These are phyloP conservation scores for Hirudinaria manillensis DNA, from an alignment of 2,888 invertebrate genomes.

Conservation along the genomic window DNA sequence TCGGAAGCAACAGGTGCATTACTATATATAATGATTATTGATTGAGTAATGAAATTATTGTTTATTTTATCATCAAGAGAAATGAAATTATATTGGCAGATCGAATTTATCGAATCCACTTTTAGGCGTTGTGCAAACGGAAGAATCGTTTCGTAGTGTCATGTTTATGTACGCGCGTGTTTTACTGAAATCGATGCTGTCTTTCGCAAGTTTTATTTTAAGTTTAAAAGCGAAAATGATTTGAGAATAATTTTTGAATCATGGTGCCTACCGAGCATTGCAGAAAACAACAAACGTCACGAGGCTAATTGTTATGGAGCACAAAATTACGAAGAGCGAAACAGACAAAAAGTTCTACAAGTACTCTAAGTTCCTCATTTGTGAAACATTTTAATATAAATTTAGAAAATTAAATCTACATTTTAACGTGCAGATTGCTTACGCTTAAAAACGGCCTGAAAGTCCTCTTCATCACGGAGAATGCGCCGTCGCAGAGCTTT, in stretches of 20 bases:
- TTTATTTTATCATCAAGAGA: too few relatives aligned
- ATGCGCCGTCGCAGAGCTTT: not conserved
- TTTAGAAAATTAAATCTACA: too few relatives aligned
- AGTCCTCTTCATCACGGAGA: conserved; percentile 46
- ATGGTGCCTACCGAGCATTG: too few relatives aligned
- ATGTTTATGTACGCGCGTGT: not conserved
- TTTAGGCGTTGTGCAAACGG: conserved; percentile 16
- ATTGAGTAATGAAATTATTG: too few relatives aligned
- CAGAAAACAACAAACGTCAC: too few relatives aligned
- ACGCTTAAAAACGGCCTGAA: conserved; percentile 45
- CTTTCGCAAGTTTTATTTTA: too few relatives aligned
- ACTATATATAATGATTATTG: too few relatives aligned
- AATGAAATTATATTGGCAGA: not conserved
- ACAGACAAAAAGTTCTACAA: not conserved
- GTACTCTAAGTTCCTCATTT: not conserved
- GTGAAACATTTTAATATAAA: too few relatives aligned
- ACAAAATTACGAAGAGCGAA: not conserved
- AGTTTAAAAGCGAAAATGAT: too few relatives aligned
- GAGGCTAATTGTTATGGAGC: not conserved
- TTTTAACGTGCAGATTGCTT: conserved; percentile 41
- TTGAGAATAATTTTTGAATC: too few relatives aligned
- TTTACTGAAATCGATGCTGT: too few relatives aligned
- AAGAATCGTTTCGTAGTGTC: conserved; percentile 1
- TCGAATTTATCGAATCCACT: conserved; percentile 3
- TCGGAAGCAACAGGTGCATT: too few relatives aligned